Percentiles rank a stretch among this genome's conserved stretches.
Conservation (phyloP, 2,113 vertebrate species). For the Indri indri region DNA sequence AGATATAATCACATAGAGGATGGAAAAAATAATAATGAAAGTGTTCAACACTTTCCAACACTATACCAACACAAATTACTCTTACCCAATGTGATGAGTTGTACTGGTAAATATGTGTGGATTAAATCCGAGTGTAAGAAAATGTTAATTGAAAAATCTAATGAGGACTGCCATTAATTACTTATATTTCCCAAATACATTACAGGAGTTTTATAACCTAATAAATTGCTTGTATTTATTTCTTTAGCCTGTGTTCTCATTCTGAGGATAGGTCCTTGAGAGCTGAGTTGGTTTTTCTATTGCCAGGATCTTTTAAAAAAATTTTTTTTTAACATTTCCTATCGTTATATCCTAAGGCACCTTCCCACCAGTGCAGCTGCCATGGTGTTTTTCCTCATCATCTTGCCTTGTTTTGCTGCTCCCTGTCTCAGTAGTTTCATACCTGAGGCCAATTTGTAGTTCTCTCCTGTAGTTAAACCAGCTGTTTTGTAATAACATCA, state of each 20-base stretch:
- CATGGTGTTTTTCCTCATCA: neutral
- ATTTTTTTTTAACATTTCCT: conserved; percentile 1
- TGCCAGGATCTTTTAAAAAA: neutral
- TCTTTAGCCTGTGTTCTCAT: neutral
- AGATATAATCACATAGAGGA: neutral
- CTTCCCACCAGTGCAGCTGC: conserved; percentile 59
- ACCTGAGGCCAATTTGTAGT: conserved; percentile 68
- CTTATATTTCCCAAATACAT: neutral
- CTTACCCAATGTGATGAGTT: neutral
- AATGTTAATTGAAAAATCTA: neutral
- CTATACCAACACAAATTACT: neutral
- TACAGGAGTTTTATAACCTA: neutral
- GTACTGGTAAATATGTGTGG: neutral
- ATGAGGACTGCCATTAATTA: neutral
- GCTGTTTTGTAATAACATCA: conserved; percentile 70
- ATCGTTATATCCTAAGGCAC: neutral
- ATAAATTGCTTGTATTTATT: neutral
- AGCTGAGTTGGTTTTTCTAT: neutral
- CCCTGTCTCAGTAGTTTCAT: conserved; percentile 52
- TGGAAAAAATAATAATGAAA: neutral
- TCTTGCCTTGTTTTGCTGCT: conserved; percentile 53
- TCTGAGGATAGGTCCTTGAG: neutral
- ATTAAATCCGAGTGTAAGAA: neutral
- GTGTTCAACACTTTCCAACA: neutral
- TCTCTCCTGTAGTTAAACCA: conserved; percentile 67